A percentile compares a stretch with the other conserved stretches of the same genome.
Conservation (phyloP, 2,113 vertebrate genomes). For the Sinosuthora webbiana region DNA sequence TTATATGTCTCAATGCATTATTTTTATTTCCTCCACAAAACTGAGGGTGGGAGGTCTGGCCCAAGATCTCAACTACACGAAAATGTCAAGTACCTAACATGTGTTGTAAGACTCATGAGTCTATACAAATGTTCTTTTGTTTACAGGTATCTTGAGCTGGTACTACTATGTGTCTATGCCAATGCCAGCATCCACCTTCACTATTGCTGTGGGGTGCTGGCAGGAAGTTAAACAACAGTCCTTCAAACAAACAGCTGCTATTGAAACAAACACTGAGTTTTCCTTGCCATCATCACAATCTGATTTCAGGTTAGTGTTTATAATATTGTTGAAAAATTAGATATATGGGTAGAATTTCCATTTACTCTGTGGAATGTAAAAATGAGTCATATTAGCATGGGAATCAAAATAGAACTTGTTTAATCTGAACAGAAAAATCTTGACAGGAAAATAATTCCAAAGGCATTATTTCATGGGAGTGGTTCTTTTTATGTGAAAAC, state of each 20-base stretch:
- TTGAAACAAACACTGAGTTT: not conserved
- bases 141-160: conserved; percentile 82
- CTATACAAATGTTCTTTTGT: conserved; percentile 3
- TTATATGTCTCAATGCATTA: not conserved
- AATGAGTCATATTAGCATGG: conserved; percentile 51
- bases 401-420: conserved; percentile 54
- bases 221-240: conserved; percentile 71
- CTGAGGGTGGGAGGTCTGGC: not conserved
- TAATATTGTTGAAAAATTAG: conserved; percentile 7
- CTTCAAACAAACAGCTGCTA: not conserved
- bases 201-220: conserved; percentile 92
- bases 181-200: conserved; percentile 96
- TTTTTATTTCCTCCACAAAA: not conserved
- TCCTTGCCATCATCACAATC: conserved; percentile 27
- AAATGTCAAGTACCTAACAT: not conserved
- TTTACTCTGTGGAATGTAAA: conserved; percentile 30
- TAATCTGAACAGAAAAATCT: conserved; percentile 45
- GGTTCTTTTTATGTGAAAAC: not conserved
- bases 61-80: not conserved
- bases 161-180: conserved; percentile 95
- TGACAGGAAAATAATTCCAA: conserved; percentile 11
- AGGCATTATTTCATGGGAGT: conserved; percentile 39
- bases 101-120: not conserved
- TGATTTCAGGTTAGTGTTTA: conserved; percentile 80
- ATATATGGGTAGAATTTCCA: not conserved